Percentiles rank a stretch among this genome's conserved stretches.
phyloP scores from a whole-genome alignment of 2,888 invertebrate genomes.

The Gastrophysa polygoni region DNA sequence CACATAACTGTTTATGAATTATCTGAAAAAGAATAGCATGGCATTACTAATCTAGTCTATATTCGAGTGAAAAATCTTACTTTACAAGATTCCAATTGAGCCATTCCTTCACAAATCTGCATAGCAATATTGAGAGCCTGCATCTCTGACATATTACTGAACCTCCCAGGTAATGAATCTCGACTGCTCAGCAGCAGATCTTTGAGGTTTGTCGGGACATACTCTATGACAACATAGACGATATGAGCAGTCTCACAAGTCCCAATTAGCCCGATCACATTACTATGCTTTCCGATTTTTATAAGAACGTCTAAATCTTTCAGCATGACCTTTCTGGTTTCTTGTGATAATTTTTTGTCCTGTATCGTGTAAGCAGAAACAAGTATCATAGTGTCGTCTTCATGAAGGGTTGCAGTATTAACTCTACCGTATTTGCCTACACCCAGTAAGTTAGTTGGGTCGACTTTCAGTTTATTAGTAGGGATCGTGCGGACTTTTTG shows the following conservation, averaged over 20 bases:
- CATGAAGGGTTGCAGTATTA: constrained; percentile 71
- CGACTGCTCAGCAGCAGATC: constrained; percentile 69
- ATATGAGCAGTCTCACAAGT: constrained; percentile 80
- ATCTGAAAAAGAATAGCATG: constrained; percentile 60
- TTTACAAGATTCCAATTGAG: constrained; percentile 69
- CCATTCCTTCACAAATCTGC: constrained; percentile 75
- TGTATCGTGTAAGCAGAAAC: constrained; percentile 71
- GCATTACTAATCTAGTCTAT: background rate
- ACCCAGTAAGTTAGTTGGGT: constrained; percentile 69
- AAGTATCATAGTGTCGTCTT: constrained; percentile 60
- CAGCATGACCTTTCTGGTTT: constrained; percentile 59
- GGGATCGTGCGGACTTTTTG: constrained; percentile 78
- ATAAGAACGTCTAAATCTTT: constrained; percentile 76
- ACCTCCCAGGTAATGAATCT: constrained; percentile 61
- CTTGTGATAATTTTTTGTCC: constrained; percentile 59
- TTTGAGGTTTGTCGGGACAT: constrained; percentile 71
- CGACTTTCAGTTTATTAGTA: constrained; percentile 73
- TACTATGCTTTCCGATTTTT: constrained; percentile 71
- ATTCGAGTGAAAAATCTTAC: constrained; percentile 47
- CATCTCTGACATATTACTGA: constrained; percentile 65
- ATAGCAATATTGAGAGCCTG: constrained; percentile 68
- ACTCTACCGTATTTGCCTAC: constrained; percentile 81
- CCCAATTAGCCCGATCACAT: constrained; percentile 76
- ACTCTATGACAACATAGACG: constrained; percentile 75
- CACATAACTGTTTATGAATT: constrained; percentile 75